Percentiles rank a stretch among this genome's conserved stretches.
Evolutionary conservation across 64 coral and sea anemone species (phyloP).

Genomic region (Porites australiensis): DNA sequence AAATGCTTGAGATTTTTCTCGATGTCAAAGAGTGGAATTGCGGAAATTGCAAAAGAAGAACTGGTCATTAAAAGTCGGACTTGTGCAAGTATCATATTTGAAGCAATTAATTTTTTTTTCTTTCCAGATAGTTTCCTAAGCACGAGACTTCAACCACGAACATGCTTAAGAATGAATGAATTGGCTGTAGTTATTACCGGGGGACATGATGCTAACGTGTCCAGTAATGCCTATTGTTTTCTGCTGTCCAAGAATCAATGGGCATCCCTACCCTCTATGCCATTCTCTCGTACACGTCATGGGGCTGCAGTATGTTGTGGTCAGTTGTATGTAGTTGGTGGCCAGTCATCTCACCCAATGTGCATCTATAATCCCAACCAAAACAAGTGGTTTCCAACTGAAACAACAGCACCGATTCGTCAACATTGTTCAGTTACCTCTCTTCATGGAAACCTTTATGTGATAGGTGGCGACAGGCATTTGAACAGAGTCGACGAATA

Average conservation of each 20-base stretch:
- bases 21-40: background rate
- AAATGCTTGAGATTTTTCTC: conserved; percentile 16
- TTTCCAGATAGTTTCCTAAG: conserved; percentile 10
- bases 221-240: background rate
- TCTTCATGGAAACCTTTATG: conserved; percentile 5
- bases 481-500: background rate
- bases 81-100: background rate
- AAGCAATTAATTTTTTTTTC: background rate
- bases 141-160: background rate
- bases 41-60: conserved; percentile 1
- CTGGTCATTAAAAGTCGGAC: background rate
- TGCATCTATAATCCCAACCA: background rate
- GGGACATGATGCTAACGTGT: background rate
- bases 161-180: background rate
- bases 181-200: background rate
- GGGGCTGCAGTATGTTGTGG: conserved; percentile 48
- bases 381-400: background rate
- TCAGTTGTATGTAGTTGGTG: conserved; percentile 19
- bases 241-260: background rate
- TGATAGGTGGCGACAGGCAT: conserved; percentile 10
- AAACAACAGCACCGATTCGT: too few species aligned
- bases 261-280: background rate
- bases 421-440: background rate
- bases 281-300: background rate
- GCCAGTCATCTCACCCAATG: background rate